Conservation (phyloP, 1,140 invertebrate species). For the Venustaconcha ellipsiformis region DNA sequence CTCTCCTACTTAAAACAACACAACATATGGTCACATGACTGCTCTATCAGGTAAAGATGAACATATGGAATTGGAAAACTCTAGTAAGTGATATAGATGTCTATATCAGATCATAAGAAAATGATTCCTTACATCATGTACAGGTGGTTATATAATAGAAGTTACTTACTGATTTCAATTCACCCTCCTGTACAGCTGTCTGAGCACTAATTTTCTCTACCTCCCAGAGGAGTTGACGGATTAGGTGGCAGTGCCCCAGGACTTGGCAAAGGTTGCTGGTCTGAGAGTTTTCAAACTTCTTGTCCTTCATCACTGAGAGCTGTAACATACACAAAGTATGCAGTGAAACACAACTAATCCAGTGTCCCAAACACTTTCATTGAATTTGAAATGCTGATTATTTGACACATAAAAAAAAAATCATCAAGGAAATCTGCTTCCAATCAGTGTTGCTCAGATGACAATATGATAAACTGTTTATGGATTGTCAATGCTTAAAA, state of each 20-base stretch:
- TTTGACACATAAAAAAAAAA: background rate
- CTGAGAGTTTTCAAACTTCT: constrained; percentile 85
- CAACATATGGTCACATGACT: no score
- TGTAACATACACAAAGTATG: constrained; percentile 36
- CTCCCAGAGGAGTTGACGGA: constrained; percentile 39
- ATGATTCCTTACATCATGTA: background rate
- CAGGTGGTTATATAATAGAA: background rate
- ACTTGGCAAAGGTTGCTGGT: constrained; percentile 72
- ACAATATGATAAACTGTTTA: background rate
- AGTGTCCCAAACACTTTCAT: background rate
- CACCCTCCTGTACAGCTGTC: constrained; percentile 1
- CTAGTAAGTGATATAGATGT: no score
- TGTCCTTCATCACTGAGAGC: constrained; percentile 77
- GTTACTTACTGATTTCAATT: constrained; percentile 15
- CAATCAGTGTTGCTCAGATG: background rate
- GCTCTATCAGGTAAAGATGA: no score
- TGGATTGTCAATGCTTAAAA: background rate
- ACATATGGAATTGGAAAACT: no score
- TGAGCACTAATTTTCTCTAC: constrained; percentile 23
- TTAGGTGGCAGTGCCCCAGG: constrained; percentile 29
- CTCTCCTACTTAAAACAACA: no score
- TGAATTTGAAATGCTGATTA: background rate
- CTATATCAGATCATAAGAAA: no score
- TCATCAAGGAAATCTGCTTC: background rate
- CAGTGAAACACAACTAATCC: background rate